Conservation (phyloP, 2,888 invertebrate species). For the Digitonthophagus gazella region DNA sequence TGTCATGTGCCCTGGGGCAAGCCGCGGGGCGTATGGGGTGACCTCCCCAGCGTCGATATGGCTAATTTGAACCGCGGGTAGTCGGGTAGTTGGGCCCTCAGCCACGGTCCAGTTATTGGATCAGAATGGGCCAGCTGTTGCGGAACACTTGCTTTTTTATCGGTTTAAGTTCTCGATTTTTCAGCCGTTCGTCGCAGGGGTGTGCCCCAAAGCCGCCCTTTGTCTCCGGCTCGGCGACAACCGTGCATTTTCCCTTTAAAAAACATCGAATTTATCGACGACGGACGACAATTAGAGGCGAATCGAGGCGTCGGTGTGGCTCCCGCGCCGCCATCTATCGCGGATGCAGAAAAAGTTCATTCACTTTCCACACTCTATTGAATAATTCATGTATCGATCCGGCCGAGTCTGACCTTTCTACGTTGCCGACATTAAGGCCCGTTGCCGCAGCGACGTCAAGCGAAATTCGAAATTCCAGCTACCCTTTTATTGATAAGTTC, state of each 20-base stretch:
- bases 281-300: no score
- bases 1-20: slow-evolving; percentile 49
- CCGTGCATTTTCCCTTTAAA: not conserved
- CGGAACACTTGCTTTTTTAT: slow-evolving; percentile 29
- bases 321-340: not conserved
- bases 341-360: slow-evolving; percentile 45
- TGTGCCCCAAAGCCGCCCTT: not conserved
- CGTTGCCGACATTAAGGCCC: slow-evolving; percentile 50
- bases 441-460: no score
- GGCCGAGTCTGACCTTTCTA: slow-evolving; percentile 52
- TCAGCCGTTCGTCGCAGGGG: slow-evolving; percentile 20
- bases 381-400: slow-evolving; percentile 54
- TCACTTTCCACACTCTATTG: slow-evolving; percentile 54
- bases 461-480: no score
- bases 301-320: no score
- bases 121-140: slow-evolving; percentile 43
- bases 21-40: slow-evolving; percentile 46
- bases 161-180: slow-evolving; percentile 28
- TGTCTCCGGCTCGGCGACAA: not conserved
- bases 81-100: slow-evolving; percentile 40
- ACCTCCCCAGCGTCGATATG: slow-evolving; percentile 46
- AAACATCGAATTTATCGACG: not conserved
- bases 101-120: slow-evolving; percentile 48
- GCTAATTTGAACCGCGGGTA: slow-evolving; percentile 54
- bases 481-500: no score